Percentiles rank a stretch among this genome's conserved stretches.
These are phyloP conservation scores for Antheraea yamamai DNA, from an alignment of 2,888 invertebrate species.

Conservation along the genomic window DNA sequence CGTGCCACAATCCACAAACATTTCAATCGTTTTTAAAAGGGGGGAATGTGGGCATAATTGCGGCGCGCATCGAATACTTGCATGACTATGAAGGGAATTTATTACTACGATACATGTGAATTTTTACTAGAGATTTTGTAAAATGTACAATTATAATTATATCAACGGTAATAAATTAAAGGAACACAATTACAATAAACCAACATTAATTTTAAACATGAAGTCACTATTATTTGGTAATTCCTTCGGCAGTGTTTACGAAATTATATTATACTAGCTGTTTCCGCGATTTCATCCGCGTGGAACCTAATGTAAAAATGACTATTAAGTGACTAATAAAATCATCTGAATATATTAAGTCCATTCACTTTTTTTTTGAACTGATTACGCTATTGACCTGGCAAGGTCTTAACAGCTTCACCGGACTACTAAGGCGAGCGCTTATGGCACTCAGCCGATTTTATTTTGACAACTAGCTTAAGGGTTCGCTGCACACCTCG, in stretches of 20 bases:
- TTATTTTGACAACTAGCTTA: too few species aligned
- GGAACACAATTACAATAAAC: neutral
- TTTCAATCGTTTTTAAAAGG: conserved; percentile 5
- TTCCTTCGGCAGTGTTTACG: neutral
- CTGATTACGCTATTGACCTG: too few species aligned
- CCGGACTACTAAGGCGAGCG: too few species aligned
- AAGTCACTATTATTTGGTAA: neutral
- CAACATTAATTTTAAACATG: neutral
- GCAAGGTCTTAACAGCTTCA: too few species aligned
- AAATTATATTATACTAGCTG: neutral
- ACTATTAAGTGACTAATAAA: too few species aligned
- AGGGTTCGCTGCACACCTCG: too few species aligned
- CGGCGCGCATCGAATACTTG: conserved; percentile 2
- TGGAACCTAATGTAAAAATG: too few species aligned
- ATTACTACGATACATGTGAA: neutral
- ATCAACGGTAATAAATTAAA: neutral
- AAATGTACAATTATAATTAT: neutral
- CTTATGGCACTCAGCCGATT: too few species aligned
- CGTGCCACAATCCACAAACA: conserved; percentile 5
- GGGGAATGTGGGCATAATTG: neutral
- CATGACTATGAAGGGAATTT: neutral
- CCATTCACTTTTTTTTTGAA: too few species aligned
- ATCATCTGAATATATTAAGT: too few species aligned
- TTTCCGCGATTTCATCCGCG: too few species aligned
- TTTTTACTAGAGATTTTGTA: neutral